Base-by-base conservation (phyloP, 2,888 invertebrate genomes). In the Cantharis rufa region DNA sequence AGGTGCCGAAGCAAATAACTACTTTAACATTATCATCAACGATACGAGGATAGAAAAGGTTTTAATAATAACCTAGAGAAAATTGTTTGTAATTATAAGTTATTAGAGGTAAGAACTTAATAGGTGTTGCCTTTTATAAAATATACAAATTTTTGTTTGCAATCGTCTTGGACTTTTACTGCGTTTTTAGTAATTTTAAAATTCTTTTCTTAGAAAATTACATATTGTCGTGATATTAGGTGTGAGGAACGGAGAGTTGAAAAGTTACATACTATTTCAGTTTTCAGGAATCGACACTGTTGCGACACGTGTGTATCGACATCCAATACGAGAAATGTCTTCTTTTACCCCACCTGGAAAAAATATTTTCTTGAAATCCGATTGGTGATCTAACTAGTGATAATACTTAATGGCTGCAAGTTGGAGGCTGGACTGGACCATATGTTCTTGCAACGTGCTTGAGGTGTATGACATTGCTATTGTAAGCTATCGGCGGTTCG, bases 351-450 rank as follows among this genome's bases (percentile, higher is more conserved):
- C 82, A 82, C 83, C 82, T 81, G 81, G 80, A 61, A 76, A 68
- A 74, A 80, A 81, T 80, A 78, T 75, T 80, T 76, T 75, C 74
- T 76, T 72, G 75, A 71, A 71, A 74, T 79, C 71, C 78, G 71
- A 86, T 87, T 87, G 87, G 87, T 82, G 81, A 82, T 76, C 76
- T 81, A 80, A 68, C 78, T 80, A 69, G 83, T 83, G 84, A 85
- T 86, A 85, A 85, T 85, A 86, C 80, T 87, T 87, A 86, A 87
- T 86, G 86, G 86, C 86, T 85, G 86, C 86, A 83, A 82, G 82
- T 82, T 80, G 85, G 85, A 86, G 86, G 87, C 85, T 83, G 86
- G 86, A 76, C 85, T 83, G 84, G 83, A 84, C 83, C 83, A 78
- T 79, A 74, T 15, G 77, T 66, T 64, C 18, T 62, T 68, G 48